Percentiles rank a stretch among this genome's conserved stretches.
Evolutionary conservation across 2,888 invertebrate genomes (phyloP).

Genomic region (Vesta saturnalis): DNA sequence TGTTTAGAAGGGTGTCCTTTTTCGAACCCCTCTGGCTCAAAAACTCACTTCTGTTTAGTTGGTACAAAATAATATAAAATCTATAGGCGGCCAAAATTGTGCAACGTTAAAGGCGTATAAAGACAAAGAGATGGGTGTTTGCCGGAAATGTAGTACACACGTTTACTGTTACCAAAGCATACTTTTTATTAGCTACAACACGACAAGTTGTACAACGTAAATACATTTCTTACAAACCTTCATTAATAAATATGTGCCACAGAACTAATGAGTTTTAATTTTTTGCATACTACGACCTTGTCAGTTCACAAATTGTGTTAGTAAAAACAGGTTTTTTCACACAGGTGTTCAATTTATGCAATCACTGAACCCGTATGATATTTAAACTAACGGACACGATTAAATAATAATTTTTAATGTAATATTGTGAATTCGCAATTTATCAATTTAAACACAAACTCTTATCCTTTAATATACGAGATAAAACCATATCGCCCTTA

Average conservation of each 20-base stretch:
- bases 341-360: background rate
- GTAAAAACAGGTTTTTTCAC: conserved; percentile 5
- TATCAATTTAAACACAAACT: background rate
- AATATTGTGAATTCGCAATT: background rate
- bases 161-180: background rate
- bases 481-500: conserved; percentile 64
- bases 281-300: background rate
- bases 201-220: no score
- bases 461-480: background rate
- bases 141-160: background rate
- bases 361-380: background rate
- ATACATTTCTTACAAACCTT: no score
- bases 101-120: no score
- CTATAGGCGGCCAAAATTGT: no score
- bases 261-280: background rate
- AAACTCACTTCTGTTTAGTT: no score
- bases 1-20: no score
- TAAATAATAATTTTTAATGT: background rate
- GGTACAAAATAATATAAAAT: no score
- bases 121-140: background rate
- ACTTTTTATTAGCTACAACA: no score
- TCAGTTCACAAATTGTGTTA: background rate
- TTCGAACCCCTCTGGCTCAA: no score
- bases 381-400: conserved; percentile 6
- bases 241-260: background rate